phyloP scores from a whole-genome alignment of 2,113 vertebrate genomes.

The Machaerirhynchus nigripectus region DNA sequence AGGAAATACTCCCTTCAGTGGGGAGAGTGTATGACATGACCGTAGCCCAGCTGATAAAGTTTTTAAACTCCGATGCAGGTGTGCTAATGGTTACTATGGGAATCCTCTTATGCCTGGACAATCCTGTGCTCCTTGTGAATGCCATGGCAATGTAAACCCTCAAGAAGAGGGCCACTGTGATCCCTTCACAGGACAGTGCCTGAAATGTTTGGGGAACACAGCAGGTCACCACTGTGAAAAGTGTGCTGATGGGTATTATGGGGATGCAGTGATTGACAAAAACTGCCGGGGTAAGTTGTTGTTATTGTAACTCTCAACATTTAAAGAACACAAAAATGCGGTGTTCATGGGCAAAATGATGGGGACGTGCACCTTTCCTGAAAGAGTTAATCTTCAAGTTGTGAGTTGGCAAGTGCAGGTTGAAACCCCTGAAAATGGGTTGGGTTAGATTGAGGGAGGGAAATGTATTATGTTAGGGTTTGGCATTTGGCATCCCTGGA shows the following conservation, averaged over 20 bases:
- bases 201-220: conserved; percentile 85
- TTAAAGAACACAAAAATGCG: background rate
- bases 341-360: background rate
- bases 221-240: conserved; percentile 82
- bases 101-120: conserved; percentile 81
- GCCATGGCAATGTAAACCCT: conserved; percentile 82
- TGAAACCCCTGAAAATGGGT: background rate
- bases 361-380: background rate
- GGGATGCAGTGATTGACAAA: conserved; percentile 82
- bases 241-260: conserved; percentile 84
- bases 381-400: background rate
- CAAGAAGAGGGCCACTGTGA: conserved; percentile 81
- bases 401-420: background rate
- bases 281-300: conserved; percentile 81
- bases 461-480: background rate
- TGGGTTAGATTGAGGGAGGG: background rate
- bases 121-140: conserved; percentile 82
- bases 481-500: background rate
- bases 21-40: background rate
- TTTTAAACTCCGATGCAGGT: conserved; percentile 73
- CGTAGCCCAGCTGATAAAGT: background rate
- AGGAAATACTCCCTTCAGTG: background rate
- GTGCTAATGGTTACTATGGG: conserved; percentile 88
- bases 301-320: background rate
- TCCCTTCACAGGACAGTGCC: conserved; percentile 80